phyloP scores from a whole-genome alignment of 2,113 vertebrate genomes.

The Hiodon alosoides region DNA sequence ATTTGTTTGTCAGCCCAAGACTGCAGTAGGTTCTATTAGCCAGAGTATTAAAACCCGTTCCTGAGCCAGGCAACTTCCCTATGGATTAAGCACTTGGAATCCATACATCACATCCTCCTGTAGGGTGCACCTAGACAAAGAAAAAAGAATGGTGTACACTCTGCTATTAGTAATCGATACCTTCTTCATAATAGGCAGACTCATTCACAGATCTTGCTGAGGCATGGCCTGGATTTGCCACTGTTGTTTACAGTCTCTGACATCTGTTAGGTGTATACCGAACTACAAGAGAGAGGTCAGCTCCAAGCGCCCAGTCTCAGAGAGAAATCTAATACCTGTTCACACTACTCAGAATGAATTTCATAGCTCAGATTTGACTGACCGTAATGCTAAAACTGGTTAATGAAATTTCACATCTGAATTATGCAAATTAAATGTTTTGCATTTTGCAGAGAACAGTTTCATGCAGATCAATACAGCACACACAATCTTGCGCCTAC shows the following conservation, averaged over 20 bases:
- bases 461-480: conserved; percentile 2
- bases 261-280: neutral
- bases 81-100: conserved; percentile 38
- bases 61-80: conserved; percentile 34
- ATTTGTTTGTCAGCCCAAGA: conserved; percentile 26
- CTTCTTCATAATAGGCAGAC: no score
- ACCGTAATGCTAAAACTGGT: neutral
- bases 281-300: neutral
- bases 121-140: conserved; percentile 26
- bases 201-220: no score
- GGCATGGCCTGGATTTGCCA: neutral
- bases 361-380: neutral
- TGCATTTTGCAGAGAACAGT: neutral
- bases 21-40: conserved; percentile 42
- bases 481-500: neutral
- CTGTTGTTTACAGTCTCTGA: neutral
- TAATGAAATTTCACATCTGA: neutral
- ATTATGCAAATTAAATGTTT: neutral
- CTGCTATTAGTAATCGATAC: conserved; percentile 16
- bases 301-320: no score
- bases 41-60: conserved; percentile 38
- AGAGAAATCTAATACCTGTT: neutral
- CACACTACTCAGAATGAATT: neutral
- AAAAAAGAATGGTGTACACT: conserved; percentile 19
- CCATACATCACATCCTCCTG: conserved; percentile 43